These are phyloP conservation scores for Mohoua ochrocephala DNA, from an alignment of 2,113 vertebrate species.

Conservation along the genomic window DNA sequence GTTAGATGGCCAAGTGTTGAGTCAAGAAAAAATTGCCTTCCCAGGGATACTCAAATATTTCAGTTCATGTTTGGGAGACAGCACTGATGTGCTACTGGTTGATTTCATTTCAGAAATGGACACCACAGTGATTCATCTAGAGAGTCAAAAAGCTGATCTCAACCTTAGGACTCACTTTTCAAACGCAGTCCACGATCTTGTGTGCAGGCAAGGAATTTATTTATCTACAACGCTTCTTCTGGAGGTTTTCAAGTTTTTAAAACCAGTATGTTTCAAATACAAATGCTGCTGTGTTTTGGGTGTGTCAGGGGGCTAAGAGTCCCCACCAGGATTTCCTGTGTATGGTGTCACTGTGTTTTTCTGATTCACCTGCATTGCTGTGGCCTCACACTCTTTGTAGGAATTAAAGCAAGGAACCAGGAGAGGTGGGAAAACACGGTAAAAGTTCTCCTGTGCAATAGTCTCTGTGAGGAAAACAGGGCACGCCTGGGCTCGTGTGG, in stretches of 20 bases:
- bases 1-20: conserved; percentile 20
- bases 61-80: conserved; percentile 3
- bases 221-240: background rate
- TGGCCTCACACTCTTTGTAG: background rate
- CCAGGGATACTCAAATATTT: conserved; percentile 14
- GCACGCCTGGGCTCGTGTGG: background rate
- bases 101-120: conserved; percentile 31
- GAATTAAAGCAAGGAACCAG: background rate
- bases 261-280: background rate
- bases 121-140: background rate
- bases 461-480: background rate
- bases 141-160: conserved; percentile 25
- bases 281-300: background rate
- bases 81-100: background rate
- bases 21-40: conserved; percentile 28
- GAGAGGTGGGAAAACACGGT: background rate
- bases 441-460: background rate
- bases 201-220: background rate
- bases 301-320: background rate
- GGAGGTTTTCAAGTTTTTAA: background rate
- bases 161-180: background rate
- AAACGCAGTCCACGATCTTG: background rate
- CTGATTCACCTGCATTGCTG: background rate
- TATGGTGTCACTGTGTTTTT: background rate
- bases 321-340: background rate